Evolutionary conservation across 1,140 invertebrate species (phyloP).

Genomic region (Epicauta chinensis): DNA sequence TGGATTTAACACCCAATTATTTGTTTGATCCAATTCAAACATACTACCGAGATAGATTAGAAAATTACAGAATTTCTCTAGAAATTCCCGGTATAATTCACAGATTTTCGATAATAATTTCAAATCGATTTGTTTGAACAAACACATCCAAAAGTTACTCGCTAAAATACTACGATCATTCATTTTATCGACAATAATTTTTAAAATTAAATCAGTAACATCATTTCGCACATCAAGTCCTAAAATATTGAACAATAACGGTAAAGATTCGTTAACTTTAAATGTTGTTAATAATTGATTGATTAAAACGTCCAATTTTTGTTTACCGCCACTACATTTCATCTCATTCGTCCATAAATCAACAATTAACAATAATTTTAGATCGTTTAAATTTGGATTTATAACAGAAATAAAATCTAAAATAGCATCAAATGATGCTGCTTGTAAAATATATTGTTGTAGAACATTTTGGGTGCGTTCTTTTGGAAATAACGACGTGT

Average conservation of each 20-base stretch:
- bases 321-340: conserved; percentile 33
- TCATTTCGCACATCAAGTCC: conserved; percentile 31
- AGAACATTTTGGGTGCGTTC: conserved; percentile 42
- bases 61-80: conserved; percentile 47
- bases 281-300: conserved; percentile 34
- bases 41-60: conserved; percentile 50
- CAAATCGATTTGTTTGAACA: conserved; percentile 43
- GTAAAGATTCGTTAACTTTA: conserved; percentile 35
- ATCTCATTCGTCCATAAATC: conserved; percentile 39
- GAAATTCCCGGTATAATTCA: conserved; percentile 43
- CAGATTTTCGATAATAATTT: conserved; percentile 44
- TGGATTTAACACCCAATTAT: conserved; percentile 35
- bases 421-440: conserved; percentile 41
- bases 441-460: conserved; percentile 43
- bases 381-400: conserved; percentile 13
- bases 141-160: conserved; percentile 44
- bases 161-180: conserved; percentile 39
- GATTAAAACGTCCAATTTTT: conserved; percentile 21
- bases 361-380: conserved; percentile 28
- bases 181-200: conserved; percentile 45
- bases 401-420: conserved; percentile 24
- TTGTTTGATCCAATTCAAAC: conserved; percentile 31
- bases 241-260: conserved; percentile 30
- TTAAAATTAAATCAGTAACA: conserved; percentile 44
- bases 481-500: conserved; percentile 34